These are phyloP conservation scores for Pachycephala philippinensis DNA, from an alignment of 2,113 vertebrate genomes.

Conservation along the genomic window DNA sequence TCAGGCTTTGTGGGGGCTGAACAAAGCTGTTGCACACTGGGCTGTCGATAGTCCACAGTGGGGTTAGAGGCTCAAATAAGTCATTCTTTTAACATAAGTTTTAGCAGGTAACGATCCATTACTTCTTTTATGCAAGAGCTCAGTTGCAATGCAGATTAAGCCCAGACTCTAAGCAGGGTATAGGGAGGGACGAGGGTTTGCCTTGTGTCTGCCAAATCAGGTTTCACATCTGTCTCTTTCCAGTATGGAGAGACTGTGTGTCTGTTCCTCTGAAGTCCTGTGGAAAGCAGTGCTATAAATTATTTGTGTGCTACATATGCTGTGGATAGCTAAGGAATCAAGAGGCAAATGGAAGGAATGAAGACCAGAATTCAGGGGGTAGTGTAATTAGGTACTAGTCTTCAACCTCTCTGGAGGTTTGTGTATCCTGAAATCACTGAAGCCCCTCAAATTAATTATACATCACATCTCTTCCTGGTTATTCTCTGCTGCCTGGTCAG, in stretches of 20 bases:
- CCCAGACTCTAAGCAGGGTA: background rate
- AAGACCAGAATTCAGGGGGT: background rate
- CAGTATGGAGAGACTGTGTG: background rate
- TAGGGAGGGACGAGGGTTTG: background rate
- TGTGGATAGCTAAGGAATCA: background rate
- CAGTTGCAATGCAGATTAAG: background rate
- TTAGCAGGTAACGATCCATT: background rate
- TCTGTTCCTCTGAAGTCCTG: background rate
- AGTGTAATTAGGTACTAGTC: background rate
- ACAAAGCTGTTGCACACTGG: background rate
- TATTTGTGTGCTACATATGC: background rate
- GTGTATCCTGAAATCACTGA: background rate
- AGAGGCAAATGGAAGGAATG: background rate
- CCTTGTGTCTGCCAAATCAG: background rate
- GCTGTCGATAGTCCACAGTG: background rate
- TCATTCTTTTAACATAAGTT: background rate
- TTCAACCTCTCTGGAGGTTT: background rate
- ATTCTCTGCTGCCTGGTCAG: background rate
- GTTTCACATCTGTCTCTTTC: background rate
- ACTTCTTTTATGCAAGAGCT: background rate
- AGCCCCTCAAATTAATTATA: background rate
- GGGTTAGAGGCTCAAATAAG: background rate
- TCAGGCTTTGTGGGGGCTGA: background rate
- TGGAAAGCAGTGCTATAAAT: background rate
- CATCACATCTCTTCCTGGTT: background rate